Conservation (phyloP, 2,797 vertebrate species). For the Megaceryle alcyon region DNA sequence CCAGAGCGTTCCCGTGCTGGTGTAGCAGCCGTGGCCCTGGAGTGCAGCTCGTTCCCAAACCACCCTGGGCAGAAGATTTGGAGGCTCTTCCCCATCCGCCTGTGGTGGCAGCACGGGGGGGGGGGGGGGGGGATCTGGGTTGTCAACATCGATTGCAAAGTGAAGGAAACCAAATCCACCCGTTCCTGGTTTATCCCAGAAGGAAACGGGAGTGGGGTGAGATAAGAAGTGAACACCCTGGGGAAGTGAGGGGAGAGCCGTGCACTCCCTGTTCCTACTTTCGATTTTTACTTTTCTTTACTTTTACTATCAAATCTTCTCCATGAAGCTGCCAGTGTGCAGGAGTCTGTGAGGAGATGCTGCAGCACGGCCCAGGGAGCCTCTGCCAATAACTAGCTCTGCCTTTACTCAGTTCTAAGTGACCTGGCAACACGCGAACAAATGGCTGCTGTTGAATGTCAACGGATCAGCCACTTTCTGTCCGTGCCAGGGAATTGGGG, state of each 20-base stretch:
- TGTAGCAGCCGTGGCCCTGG: accelerated
- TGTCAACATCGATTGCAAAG: background rate
- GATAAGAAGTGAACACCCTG: background rate
- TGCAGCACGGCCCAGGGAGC: background rate
- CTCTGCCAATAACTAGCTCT: background rate
- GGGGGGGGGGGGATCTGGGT: background rate
- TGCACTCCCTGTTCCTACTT: background rate
- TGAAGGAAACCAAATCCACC: background rate
- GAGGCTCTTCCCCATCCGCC: background rate
- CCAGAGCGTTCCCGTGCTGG: accelerated
- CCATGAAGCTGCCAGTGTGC: accelerated
- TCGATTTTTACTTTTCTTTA: background rate
- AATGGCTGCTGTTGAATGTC: background rate
- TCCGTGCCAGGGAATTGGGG: background rate
- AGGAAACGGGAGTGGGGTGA: constrained; percentile 1
- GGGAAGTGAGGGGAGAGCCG: background rate
- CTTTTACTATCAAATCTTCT: background rate
- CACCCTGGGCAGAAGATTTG: background rate
- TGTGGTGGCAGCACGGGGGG: accelerated
- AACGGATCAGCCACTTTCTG: background rate
- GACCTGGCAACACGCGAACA: background rate
- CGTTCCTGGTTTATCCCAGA: background rate
- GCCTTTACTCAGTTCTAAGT: background rate
- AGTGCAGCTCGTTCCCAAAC: accelerated
- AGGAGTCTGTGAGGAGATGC: background rate